A percentile compares a stretch with the other conserved stretches of the same genome.
Conservation (phyloP, 2,888 invertebrate genomes). For the Emesis russula region DNA sequence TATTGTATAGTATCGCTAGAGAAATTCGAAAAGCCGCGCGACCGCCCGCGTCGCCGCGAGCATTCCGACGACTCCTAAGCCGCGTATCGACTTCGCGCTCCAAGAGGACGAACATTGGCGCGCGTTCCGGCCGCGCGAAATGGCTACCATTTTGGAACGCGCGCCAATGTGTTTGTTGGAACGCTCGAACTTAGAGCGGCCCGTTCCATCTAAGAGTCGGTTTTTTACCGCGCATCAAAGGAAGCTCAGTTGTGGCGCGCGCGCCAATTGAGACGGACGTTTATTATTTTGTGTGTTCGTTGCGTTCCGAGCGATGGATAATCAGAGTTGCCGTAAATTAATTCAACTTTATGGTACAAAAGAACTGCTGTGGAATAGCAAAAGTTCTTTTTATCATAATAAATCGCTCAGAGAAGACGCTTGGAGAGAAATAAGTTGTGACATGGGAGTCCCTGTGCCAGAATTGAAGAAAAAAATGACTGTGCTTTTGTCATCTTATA, state of each 20-base stretch:
- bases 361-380: not conserved
- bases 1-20: too few species aligned
- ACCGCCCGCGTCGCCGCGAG: too few species aligned
- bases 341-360: conserved; percentile 66
- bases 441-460: conserved; percentile 50
- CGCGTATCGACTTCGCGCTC: conserved; percentile 70
- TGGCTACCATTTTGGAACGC: conserved; percentile 78
- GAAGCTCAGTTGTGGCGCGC: conserved; percentile 70
- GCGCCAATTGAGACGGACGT: conserved; percentile 64
- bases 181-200: conserved; percentile 59
- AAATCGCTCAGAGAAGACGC: too few species aligned
- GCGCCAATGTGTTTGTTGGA: conserved; percentile 79
- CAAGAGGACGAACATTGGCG: conserved; percentile 66
- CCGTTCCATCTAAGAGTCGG: conserved; percentile 47
- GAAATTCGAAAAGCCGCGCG: too few species aligned
- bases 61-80: conserved; percentile 25
- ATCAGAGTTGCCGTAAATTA: conserved; percentile 59
- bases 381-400: too few species aligned
- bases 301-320: not conserved
- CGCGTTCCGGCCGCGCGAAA: conserved; percentile 67
- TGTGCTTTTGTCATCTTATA: conserved; percentile 51
- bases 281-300: conserved; percentile 53
- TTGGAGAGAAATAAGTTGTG: conserved; percentile 32
- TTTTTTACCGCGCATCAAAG: conserved; percentile 71
- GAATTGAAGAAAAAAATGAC: conserved; percentile 67